These are phyloP conservation scores for Poeciliopsis prolifica DNA, from an alignment of 2,113 vertebrate species.

Conservation along the genomic window DNA sequence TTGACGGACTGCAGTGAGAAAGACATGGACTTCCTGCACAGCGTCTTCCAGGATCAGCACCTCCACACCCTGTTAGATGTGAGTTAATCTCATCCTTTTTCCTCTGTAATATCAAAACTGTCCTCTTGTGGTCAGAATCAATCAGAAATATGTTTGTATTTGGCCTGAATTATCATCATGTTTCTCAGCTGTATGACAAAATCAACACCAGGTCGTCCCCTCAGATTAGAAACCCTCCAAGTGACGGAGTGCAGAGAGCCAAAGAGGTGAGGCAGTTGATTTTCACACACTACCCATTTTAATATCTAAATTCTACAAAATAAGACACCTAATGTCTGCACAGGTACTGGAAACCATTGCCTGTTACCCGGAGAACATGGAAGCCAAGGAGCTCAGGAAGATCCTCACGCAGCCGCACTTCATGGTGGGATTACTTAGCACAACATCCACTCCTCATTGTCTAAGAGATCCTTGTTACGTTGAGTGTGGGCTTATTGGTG, in stretches of 20 bases:
- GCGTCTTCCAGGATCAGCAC: conserved; percentile 99
- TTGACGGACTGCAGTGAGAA: conserved; percentile 99
- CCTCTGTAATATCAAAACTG: conserved; percentile 2
- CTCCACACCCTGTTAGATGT: conserved; percentile 98
- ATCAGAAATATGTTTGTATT: not conserved
- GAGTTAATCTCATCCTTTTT: conserved; percentile 63
- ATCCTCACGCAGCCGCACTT: conserved; percentile 99
- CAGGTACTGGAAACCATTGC: conserved; percentile 97
- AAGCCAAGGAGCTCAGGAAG: conserved; percentile 94
- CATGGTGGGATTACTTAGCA: conserved; percentile 82
- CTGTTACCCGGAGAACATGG: conserved; percentile 94
- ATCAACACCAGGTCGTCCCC: conserved; percentile 99
- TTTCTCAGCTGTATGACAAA: conserved; percentile 96
- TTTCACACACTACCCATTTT: not conserved
- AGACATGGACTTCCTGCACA: conserved; percentile 99
- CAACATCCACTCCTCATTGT: not conserved
- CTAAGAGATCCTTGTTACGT: not conserved
- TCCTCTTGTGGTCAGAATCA: conserved; percentile 39
- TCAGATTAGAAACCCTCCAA: conserved; percentile 97
- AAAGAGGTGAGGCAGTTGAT: conserved; percentile 89
- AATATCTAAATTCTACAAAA: no score
- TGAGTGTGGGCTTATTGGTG: not conserved
- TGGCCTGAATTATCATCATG: no score
- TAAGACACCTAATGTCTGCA: conserved; percentile 13
- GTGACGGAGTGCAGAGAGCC: conserved; percentile 98